Percentiles rank a stretch among this genome's conserved stretches.
These are phyloP conservation scores for Pachyramphus minor DNA, from an alignment of 2,113 vertebrate species.

Conservation along the genomic window DNA sequence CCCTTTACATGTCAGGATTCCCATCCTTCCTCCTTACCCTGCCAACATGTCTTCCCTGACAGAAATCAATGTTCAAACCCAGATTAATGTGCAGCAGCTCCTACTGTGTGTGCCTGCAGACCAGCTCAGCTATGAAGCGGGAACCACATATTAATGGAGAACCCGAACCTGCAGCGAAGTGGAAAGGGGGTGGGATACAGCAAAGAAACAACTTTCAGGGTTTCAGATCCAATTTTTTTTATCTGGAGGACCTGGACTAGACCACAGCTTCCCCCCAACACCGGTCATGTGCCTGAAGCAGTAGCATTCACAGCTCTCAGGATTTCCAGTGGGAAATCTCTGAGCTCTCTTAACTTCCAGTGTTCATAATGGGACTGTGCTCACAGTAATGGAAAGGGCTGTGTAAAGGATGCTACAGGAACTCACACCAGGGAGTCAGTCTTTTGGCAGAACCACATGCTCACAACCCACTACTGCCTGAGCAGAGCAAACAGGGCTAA, in stretches of 20 bases:
- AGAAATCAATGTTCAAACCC: not conserved
- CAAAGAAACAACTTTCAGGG: not conserved
- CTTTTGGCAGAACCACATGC: not conserved
- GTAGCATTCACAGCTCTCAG: not conserved
- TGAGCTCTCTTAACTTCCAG: not conserved
- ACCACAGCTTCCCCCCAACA: not conserved
- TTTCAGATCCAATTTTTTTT: not conserved
- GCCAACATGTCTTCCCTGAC: not conserved
- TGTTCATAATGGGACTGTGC: not conserved
- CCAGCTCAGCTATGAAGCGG: not conserved
- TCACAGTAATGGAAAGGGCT: rapidly evolving
- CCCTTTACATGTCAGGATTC: not conserved
- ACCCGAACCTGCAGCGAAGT: not conserved
- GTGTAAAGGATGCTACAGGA: not conserved
- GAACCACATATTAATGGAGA: rapidly evolving
- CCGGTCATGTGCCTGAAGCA: not conserved
- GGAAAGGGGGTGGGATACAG: not conserved
- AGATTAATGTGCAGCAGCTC: not conserved
- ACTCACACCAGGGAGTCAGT: not conserved
- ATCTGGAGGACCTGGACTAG: not conserved
- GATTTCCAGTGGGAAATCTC: not conserved
- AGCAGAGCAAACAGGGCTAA: not conserved
- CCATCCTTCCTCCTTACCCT: not conserved
- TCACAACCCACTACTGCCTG: not conserved
- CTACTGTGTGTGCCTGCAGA: not conserved